Evolutionary conservation across 2,797 vertebrate species (phyloP), one percentile per base, ranked within the genome.

Genomic region (Morelia viridis): DNA sequence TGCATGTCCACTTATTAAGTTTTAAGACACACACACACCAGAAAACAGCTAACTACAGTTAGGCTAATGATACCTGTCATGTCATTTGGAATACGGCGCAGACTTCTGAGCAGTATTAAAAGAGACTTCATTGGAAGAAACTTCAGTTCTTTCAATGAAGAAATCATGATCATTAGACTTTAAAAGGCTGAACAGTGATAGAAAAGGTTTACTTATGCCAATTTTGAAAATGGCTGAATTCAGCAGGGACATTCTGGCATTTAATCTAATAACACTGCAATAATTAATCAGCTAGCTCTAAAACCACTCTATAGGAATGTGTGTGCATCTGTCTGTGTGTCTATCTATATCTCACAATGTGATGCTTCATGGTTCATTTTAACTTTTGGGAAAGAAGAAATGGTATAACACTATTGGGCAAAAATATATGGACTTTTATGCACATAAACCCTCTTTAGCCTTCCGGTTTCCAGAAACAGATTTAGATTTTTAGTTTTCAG

Each of bases 291-390:
- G 12, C 12, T 89, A 8, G 24, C 9, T 57, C 12, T 15, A 83
- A 46, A 41, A 15, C n/a, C 19, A 80, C 46, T 19, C 41, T 80
- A 46, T 80, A 46, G 9, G 76, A 80, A 80, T 46, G 19, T 80
- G 9, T 9, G 22, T 80, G 19, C 41, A 8, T 76, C 35, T 80
- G 1, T 46, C 9, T 60, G 58, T 60, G 58, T 60, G 19, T 60
- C 58, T 60, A 17, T 60, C 58, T 60, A 19, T 88, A 92, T 89
- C 24, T 93, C 57, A 80, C 5, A 58, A 88, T 87, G 91, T 92
- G 17, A 61, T 58, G 80, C 93, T 96, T 95, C 95, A 96, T 76
- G 2, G 76, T 87, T 95, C 91, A 94, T 95, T 95, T 94, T 85
- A 94, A 93, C 68, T 89, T 71, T 85, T 85, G 90, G 92, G 83